Conservation (phyloP, 2,797 vertebrate genomes). For the Smutsia gigantea region DNA sequence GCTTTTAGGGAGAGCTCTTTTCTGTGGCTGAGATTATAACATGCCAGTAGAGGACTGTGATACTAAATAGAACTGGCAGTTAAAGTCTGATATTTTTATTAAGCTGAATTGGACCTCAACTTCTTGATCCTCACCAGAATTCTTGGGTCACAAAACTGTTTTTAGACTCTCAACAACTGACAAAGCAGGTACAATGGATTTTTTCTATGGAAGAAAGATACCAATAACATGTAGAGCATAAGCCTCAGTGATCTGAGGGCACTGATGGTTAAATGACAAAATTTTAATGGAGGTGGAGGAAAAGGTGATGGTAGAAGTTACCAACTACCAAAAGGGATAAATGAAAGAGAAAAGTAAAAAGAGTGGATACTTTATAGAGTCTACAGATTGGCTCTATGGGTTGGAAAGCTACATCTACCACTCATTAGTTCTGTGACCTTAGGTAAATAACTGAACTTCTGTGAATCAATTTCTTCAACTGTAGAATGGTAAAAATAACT, state of each 20-base stretch:
- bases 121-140: neutral
- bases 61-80: neutral
- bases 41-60: neutral
- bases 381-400: neutral
- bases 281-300: neutral
- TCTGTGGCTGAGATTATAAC: neutral
- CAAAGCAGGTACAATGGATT: neutral
- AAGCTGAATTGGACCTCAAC: neutral
- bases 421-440: neutral
- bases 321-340: neutral
- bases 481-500: neutral
- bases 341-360: neutral
- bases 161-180: neutral
- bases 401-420: neutral
- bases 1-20: neutral
- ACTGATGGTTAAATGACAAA: neutral
- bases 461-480: neutral
- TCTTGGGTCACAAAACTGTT: constrained; percentile 8
- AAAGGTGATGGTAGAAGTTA: neutral
- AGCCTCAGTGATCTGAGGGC: neutral
- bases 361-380: neutral
- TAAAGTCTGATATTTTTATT: constrained; percentile 18
- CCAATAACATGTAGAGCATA: neutral
- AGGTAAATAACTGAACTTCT: neutral
- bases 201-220: neutral